Evolutionary conservation across 2,888 invertebrate genomes (phyloP).

Genomic region (Euplagia quadripunctaria): DNA sequence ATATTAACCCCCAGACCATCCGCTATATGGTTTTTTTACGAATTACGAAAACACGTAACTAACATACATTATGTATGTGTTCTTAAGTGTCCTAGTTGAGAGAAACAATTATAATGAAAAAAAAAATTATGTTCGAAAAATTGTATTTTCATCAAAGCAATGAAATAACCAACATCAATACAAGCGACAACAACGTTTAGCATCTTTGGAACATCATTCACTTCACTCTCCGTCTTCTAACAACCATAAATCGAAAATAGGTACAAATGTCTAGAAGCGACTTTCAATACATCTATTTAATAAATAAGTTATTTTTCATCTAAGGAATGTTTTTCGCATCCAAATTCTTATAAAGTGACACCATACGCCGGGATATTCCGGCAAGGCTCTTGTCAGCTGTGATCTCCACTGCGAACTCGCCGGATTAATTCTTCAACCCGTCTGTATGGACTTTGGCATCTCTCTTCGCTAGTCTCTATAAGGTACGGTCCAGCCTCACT

Average conservation of each 20-base stretch:
- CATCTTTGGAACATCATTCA: slow-evolving; percentile 29
- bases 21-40: too few species aligned
- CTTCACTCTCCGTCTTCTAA: slow-evolving; percentile 3
- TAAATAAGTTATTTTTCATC: slow-evolving; percentile 19
- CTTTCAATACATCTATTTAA: slow-evolving; percentile 10
- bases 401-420: slow-evolving; percentile 78
- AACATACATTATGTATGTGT: too few species aligned
- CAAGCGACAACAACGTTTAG: slow-evolving; percentile 34
- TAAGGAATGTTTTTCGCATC: slow-evolving; percentile 42
- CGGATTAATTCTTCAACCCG: slow-evolving; percentile 80
- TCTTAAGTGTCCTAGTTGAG: too few species aligned
- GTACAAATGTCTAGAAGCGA: slow-evolving; percentile 29
- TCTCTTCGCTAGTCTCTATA: slow-evolving; percentile 72
- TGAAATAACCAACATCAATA: slow-evolving; percentile 34
- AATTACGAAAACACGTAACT: too few species aligned
- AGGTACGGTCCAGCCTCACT: slow-evolving; percentile 76
- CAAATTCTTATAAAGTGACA: slow-evolving; percentile 45
- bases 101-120: background rate
- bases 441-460: slow-evolving; percentile 80
- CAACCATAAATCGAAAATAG: background rate
- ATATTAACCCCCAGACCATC: too few species aligned
- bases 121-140: slow-evolving; percentile 12
- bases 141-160: slow-evolving; percentile 43
- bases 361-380: slow-evolving; percentile 77
- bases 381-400: slow-evolving; percentile 84